Conservation (phyloP, 2,113 vertebrate species). For the Hipposideros armiger region DNA sequence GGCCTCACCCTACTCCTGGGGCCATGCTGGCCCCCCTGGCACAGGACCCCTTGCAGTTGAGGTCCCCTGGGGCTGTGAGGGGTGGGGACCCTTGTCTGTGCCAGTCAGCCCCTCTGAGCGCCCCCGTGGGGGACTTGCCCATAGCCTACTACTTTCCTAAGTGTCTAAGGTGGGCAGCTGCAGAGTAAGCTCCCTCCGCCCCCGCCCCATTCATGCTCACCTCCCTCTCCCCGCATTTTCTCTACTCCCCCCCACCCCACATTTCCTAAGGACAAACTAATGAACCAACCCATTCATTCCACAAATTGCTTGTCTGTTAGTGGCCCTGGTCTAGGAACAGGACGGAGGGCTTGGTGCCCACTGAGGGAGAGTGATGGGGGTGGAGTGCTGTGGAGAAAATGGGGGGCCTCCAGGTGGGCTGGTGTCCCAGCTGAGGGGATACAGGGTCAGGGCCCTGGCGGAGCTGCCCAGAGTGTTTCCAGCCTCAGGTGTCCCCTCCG, state of each 20-base stretch:
- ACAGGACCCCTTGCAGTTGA: background rate
- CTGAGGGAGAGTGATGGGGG: background rate
- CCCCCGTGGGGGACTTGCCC: background rate
- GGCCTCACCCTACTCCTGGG: background rate
- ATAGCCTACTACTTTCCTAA: too few relatives aligned
- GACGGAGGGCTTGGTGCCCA: background rate
- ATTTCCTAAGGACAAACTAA: background rate
- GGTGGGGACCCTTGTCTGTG: too few relatives aligned
- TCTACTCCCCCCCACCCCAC: background rate
- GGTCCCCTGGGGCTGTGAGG: too few relatives aligned
- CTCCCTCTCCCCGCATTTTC: too few relatives aligned
- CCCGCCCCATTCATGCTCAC: too few relatives aligned
- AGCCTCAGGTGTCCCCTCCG: background rate
- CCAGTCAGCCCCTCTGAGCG: background rate
- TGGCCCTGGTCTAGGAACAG: too few relatives aligned
- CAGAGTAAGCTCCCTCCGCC: background rate
- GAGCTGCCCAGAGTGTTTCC: fast-evolving
- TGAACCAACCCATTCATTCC: fast-evolving
- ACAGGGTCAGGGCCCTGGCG: background rate
- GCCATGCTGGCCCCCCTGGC: background rate
- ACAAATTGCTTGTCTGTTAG: background rate
- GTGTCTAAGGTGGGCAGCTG: background rate
- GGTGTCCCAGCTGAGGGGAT: background rate
- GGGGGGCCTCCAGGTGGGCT: background rate
- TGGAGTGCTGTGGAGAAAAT: background rate